phyloP scores from a whole-genome alignment of 2,797 vertebrate genomes.

The Pogoniulus pusillus region DNA sequence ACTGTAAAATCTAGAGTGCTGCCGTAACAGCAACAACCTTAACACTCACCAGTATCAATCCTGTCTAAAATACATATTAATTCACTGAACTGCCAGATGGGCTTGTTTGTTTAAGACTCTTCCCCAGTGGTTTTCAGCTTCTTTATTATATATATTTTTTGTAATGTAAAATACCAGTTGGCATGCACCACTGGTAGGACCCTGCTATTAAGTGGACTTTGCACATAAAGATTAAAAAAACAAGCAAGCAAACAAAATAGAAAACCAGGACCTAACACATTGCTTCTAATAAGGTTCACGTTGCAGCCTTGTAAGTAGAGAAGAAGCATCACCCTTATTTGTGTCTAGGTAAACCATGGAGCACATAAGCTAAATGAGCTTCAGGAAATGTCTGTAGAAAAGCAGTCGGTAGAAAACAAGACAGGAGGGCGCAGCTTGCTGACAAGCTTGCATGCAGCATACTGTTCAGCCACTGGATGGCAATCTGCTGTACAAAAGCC shows the following conservation, averaged over 20 bases:
- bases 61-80: constrained; percentile 24
- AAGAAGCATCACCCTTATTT: neutral
- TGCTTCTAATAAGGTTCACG: neutral
- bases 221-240: neutral
- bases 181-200: neutral
- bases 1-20: constrained; percentile 3
- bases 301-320: neutral
- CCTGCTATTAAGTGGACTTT: neutral
- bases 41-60: neutral
- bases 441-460: neutral
- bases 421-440: neutral
- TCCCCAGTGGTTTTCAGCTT: constrained; percentile 20
- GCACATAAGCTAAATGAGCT: neutral
- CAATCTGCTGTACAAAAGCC: neutral
- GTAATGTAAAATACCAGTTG: constrained; percentile 46
- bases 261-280: neutral
- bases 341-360: neutral
- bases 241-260: too few relatives aligned
- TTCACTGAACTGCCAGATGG: constrained; percentile 52
- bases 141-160: neutral
- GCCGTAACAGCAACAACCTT: constrained; percentile 21
- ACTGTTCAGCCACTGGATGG: neutral
- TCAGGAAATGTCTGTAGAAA: neutral
- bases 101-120: constrained; percentile 54
- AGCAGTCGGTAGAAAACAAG: neutral